Evolutionary conservation across 1,140 invertebrate species (phyloP).

Genomic region (Nasonia vitripennis): DNA sequence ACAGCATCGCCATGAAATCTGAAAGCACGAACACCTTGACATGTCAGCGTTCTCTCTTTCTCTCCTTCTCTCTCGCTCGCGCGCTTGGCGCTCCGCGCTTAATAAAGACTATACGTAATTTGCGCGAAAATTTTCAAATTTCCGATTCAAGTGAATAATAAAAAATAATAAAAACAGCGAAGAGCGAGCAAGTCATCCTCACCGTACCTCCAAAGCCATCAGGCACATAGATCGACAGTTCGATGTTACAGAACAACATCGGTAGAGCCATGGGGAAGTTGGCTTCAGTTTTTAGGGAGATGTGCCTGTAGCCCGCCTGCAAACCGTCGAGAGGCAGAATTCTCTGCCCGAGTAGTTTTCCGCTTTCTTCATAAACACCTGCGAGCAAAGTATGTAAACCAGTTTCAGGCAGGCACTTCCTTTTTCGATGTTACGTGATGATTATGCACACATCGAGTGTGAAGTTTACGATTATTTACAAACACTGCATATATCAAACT

Average conservation of each 20-base stretch:
- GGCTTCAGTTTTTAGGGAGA: slow-evolving; percentile 97
- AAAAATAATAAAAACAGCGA: not conserved
- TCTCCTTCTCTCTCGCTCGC: not conserved
- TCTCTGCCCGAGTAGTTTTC: slow-evolving; percentile 96
- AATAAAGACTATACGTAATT: not conserved
- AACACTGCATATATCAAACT: not conserved
- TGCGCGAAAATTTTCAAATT: not conserved
- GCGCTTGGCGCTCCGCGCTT: not conserved
- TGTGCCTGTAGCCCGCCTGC: slow-evolving; percentile 98
- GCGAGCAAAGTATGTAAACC: not conserved
- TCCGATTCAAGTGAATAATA: not conserved
- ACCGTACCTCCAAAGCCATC: slow-evolving; percentile 95
- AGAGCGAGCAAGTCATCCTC: too few relatives aligned
- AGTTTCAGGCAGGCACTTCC: not conserved
- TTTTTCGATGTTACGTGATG: not conserved
- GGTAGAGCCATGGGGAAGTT: slow-evolving; percentile 99
- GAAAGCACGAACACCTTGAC: slow-evolving; percentile 49
- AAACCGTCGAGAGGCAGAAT: slow-evolving; percentile 98
- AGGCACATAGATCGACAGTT: slow-evolving; percentile 99
- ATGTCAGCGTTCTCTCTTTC: not conserved
- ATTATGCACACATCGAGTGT: not conserved
- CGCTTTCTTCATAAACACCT: slow-evolving; percentile 97
- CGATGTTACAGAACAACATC: slow-evolving; percentile 99
- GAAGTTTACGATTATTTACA: not conserved
- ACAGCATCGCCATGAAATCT: slow-evolving; percentile 98